Evolutionary conservation across 2,797 vertebrate genomes (phyloP).

Genomic region (Heteromormyrus szaboi): DNA sequence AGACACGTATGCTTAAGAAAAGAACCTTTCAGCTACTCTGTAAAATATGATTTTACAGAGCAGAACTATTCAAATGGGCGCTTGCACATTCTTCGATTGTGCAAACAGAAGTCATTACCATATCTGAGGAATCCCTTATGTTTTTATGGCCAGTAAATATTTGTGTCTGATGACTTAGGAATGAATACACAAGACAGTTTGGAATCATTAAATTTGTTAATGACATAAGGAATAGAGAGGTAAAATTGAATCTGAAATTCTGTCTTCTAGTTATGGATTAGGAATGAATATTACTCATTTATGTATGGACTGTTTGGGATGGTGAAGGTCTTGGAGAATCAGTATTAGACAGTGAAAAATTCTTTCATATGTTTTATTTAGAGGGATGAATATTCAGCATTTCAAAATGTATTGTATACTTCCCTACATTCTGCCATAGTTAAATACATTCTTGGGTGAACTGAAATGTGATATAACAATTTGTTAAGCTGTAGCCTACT

Average conservation of each 20-base stretch:
- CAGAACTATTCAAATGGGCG: conserved; percentile 35
- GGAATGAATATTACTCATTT: neutral
- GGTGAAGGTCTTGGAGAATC: neutral
- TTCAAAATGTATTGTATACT: neutral
- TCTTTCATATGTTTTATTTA: neutral
- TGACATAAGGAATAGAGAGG: neutral
- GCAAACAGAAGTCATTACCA: conserved; percentile 35
- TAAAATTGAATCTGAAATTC: neutral
- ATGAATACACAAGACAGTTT: neutral
- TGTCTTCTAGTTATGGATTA: neutral
- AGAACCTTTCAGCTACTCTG: conserved; percentile 49
- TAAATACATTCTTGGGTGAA: neutral
- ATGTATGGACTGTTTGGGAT: neutral
- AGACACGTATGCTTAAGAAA: conserved; percentile 55
- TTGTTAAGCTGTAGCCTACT: neutral
- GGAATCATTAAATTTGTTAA: neutral
- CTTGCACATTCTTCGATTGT: conserved; percentile 21
- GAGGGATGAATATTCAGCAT: neutral
- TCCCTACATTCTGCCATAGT: neutral
- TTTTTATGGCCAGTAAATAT: neutral
- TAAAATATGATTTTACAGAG: conserved; percentile 53
- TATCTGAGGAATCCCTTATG: neutral
- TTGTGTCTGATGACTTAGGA: neutral
- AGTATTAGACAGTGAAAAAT: neutral
- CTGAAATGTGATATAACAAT: neutral